Percentiles rank a stretch among this genome's conserved stretches.
Conservation (phyloP, 2,797 vertebrate species). For the Anniella stebbinsi region DNA sequence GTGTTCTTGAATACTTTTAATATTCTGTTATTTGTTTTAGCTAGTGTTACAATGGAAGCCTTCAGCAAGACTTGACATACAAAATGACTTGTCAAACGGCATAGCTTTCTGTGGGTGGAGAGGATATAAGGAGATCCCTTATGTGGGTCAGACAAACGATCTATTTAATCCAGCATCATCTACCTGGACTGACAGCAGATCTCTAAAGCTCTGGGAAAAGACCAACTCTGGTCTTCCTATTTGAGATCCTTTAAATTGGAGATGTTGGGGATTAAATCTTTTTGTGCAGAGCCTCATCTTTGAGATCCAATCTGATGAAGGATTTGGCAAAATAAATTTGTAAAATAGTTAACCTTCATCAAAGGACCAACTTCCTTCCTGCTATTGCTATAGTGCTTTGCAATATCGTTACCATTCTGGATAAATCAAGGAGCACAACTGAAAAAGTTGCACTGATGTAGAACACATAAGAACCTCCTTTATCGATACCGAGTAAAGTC, state of each 20-base stretch:
- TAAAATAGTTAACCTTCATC: background rate
- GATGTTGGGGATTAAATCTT: background rate
- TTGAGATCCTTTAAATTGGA: background rate
- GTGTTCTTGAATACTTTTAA: background rate
- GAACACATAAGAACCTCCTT: background rate
- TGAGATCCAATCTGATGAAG: background rate
- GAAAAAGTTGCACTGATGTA: background rate
- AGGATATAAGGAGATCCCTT: background rate
- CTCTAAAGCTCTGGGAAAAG: background rate
- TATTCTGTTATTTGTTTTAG: background rate
- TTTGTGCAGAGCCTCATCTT: background rate
- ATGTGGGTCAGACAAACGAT: background rate
- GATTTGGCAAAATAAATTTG: background rate
- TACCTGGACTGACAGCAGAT: background rate
- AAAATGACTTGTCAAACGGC: constrained; percentile 7
- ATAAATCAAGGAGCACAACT: background rate
- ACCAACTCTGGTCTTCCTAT: background rate
- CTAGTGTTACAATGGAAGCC: background rate
- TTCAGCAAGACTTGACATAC: constrained; percentile 10
- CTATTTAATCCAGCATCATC: background rate
- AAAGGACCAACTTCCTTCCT: accelerated
- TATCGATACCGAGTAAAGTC: background rate
- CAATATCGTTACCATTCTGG: background rate
- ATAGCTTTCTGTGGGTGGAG: constrained; percentile 1
- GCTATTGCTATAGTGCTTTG: background rate